Evolutionary conservation across 2,888 invertebrate species (phyloP).

Genomic region (Leuctra nigra): DNA sequence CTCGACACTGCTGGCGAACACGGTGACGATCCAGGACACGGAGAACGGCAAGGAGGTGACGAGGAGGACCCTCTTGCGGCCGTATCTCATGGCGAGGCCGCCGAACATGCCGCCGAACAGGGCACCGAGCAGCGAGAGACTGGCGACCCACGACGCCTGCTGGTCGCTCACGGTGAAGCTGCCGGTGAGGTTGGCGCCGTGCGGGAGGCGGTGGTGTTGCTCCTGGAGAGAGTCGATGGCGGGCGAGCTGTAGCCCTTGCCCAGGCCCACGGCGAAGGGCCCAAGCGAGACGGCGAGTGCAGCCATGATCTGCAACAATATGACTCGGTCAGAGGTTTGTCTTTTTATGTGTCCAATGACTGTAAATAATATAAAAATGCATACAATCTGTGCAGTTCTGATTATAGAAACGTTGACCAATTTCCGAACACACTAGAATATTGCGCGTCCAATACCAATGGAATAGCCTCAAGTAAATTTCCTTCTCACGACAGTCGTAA

Average conservation of each 20-base stretch:
- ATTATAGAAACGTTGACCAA: too few relatives aligned
- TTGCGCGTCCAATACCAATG: too few relatives aligned
- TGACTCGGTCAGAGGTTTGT: too few relatives aligned
- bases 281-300: slow-evolving; percentile 73
- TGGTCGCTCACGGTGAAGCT: slow-evolving; percentile 45
- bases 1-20: slow-evolving; percentile 66
- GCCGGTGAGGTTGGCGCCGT: background rate
- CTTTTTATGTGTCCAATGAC: too few relatives aligned
- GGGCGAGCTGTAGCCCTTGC: slow-evolving; percentile 77
- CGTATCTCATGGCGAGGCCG: slow-evolving; percentile 69
- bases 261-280: slow-evolving; percentile 70
- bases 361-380: too few relatives aligned
- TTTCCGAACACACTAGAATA: too few relatives aligned
- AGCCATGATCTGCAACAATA: slow-evolving; percentile 72
- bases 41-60: slow-evolving; percentile 69
- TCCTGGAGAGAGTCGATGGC: slow-evolving; percentile 62
- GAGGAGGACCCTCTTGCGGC: slow-evolving; percentile 61
- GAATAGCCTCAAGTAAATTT: too few relatives aligned
- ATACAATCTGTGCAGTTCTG: too few relatives aligned
- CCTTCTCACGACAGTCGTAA: too few relatives aligned
- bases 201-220: slow-evolving; percentile 34
- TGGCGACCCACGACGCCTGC: slow-evolving; percentile 77
- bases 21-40: slow-evolving; percentile 74
- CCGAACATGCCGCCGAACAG: slow-evolving; percentile 73
- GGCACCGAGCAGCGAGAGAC: slow-evolving; percentile 70